Evolutionary conservation across 2,797 vertebrate genomes (phyloP).

Genomic region (Aphelocoma californica): DNA sequence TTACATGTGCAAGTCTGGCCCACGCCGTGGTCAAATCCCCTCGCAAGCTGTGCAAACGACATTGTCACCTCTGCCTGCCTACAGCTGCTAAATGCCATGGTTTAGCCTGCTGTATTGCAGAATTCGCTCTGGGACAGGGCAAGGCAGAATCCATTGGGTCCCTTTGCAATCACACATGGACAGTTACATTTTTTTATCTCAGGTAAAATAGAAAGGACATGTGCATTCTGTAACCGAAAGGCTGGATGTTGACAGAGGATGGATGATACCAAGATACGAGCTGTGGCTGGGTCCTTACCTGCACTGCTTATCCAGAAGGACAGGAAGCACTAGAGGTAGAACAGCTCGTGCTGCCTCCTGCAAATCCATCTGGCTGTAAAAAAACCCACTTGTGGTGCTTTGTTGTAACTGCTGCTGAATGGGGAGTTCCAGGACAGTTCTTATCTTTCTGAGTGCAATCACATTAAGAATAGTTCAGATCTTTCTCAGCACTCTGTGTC

Average conservation of each 20-base stretch:
- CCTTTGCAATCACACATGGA: neutral
- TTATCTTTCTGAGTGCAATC: constrained; percentile 9
- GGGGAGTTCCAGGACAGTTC: neutral
- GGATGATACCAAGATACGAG: fast-evolving
- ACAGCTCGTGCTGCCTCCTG: neutral
- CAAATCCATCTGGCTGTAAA: neutral
- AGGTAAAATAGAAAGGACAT: fast-evolving
- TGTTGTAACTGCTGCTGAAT: neutral
- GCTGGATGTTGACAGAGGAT: neutral
- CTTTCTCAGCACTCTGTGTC: neutral
- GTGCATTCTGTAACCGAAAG: neutral
- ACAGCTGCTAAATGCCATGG: neutral
- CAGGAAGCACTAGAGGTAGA: neutral
- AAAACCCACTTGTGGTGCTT: neutral
- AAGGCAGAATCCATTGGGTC: neutral
- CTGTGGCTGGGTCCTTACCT: neutral
- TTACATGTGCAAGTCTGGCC: neutral
- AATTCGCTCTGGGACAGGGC: neutral
- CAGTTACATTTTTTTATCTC: neutral
- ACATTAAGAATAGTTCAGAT: neutral
- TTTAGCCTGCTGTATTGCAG: neutral
- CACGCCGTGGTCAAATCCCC: neutral
- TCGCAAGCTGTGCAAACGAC: neutral
- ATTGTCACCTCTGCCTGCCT: fast-evolving
- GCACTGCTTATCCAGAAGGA: neutral